Percentiles rank a stretch among this genome's conserved stretches.
These are phyloP conservation scores for Sorex maritimensis DNA, from an alignment of 2,797 vertebrate genomes.

Conservation along the genomic window DNA sequence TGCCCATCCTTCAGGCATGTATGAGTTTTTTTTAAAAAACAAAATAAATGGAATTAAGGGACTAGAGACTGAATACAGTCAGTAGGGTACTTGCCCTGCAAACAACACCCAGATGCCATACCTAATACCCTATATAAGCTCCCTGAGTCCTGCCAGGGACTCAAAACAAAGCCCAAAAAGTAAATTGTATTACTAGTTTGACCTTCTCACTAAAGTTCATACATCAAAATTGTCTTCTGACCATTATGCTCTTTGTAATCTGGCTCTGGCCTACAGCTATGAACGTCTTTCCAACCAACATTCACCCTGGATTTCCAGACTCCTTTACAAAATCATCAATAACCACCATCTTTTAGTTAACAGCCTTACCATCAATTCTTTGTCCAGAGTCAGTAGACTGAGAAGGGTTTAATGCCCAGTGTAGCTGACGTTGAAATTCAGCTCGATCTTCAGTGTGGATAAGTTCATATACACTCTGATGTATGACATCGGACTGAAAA, in stretches of 20 bases:
- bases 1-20: neutral
- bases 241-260: neutral
- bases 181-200: too few relatives aligned
- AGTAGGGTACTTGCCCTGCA: too few relatives aligned
- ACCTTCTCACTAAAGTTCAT: too few relatives aligned
- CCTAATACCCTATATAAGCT: too few relatives aligned
- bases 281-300: neutral
- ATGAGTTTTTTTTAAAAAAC: neutral
- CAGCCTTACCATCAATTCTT: slow-evolving; percentile 89
- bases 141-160: too few relatives aligned
- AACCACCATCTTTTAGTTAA: neutral
- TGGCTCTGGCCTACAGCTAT: neutral
- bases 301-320: neutral
- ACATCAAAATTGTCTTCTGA: neutral
- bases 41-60: too few relatives aligned
- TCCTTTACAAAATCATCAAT: neutral
- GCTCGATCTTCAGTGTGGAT: slow-evolving; percentile 94
- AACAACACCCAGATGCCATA: too few relatives aligned
- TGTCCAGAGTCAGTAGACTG: slow-evolving; percentile 88
- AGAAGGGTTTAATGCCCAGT: slow-evolving; percentile 92
- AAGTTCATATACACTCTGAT: slow-evolving; percentile 94
- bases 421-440: slow-evolving; percentile 94
- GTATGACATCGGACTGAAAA: slow-evolving; percentile 94
- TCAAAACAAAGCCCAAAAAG: too few relatives aligned
- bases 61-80: too few relatives aligned